Percentiles rank a stretch among this genome's conserved stretches.
Conservation (phyloP, 2,888 invertebrate genomes). For the Deladenus siricidicola region DNA sequence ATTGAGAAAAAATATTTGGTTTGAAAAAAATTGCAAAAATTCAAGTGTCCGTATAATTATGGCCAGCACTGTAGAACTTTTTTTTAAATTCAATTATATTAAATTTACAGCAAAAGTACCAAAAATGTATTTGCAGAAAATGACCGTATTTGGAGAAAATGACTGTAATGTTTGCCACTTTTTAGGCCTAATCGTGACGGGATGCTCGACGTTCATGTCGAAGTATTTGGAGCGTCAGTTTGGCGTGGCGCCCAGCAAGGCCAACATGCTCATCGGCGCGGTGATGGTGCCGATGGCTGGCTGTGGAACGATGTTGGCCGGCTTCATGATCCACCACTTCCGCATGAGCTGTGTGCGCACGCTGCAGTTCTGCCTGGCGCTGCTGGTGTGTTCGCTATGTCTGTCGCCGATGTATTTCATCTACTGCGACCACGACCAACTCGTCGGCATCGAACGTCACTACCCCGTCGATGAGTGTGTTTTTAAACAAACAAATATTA, state of each 20-base stretch:
- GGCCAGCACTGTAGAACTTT: no score
- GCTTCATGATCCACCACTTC: conserved; percentile 70
- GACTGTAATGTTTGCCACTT: no score
- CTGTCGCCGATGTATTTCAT: conserved; percentile 53
- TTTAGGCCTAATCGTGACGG: conserved; percentile 54
- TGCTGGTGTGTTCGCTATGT: conserved; percentile 42
- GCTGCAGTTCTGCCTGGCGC: conserved; percentile 65
- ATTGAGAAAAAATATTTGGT: no score
- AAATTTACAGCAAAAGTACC: no score
- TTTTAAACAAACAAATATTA: neutral
- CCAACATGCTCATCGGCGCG: conserved; percentile 69
- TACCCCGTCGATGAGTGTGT: conserved; percentile 45
- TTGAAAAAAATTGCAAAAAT: no score
- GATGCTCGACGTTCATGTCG: conserved; percentile 71
- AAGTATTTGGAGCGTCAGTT: conserved; percentile 76
- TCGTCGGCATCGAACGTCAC: conserved; percentile 47
- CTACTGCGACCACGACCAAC: conserved; percentile 51
- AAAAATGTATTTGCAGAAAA: no score
- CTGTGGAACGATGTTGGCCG: conserved; percentile 27
- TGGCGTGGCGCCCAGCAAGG: conserved; percentile 67
- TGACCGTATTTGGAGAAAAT: no score
- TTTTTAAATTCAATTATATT: no score
- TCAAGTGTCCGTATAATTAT: no score
- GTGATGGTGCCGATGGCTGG: conserved; percentile 74
- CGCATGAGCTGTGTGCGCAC: conserved; percentile 68